Conservation (phyloP, 2,888 invertebrate genomes). For the Cerceris rybyensis region DNA sequence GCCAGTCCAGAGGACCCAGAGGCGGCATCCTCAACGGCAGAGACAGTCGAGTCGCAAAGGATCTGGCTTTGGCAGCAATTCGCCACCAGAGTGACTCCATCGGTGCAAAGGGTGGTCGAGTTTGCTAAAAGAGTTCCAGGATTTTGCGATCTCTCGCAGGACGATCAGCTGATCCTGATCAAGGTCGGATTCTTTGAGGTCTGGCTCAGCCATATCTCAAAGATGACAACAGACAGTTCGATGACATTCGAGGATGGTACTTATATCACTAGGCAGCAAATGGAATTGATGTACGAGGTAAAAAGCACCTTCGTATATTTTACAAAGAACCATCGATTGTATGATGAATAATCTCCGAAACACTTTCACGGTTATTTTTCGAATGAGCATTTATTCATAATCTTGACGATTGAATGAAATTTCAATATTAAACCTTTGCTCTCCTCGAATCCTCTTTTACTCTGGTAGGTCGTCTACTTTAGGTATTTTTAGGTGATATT, state of each 20-base stretch:
- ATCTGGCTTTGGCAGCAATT: slow-evolving; percentile 95
- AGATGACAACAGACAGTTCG: slow-evolving; percentile 89
- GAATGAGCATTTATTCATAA: too few species aligned
- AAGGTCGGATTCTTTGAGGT: slow-evolving; percentile 98
- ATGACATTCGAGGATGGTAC: slow-evolving; percentile 96
- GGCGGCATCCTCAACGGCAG: slow-evolving; percentile 85
- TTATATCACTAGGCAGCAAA: slow-evolving; percentile 90
- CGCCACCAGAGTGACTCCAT: slow-evolving; percentile 92
- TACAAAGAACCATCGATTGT: not conserved
- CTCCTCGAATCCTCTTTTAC: too few species aligned
- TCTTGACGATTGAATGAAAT: too few species aligned
- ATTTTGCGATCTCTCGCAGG: slow-evolving; percentile 94
- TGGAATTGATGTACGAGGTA: slow-evolving; percentile 94
- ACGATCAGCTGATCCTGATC: slow-evolving; percentile 97
- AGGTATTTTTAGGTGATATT: too few species aligned
- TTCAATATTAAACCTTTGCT: too few species aligned
- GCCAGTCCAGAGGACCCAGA: slow-evolving; percentile 81
- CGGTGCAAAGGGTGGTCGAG: slow-evolving; percentile 96
- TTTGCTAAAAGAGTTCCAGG: slow-evolving; percentile 98
- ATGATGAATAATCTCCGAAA: too few species aligned
- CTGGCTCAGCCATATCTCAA: slow-evolving; percentile 94
- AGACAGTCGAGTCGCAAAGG: slow-evolving; percentile 88
- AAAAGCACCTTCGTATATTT: not conserved
- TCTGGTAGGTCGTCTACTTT: too few species aligned
- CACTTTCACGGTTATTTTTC: too few species aligned